phyloP scores from a whole-genome alignment of 2,888 invertebrate species.

The Xylota sylvarum region DNA sequence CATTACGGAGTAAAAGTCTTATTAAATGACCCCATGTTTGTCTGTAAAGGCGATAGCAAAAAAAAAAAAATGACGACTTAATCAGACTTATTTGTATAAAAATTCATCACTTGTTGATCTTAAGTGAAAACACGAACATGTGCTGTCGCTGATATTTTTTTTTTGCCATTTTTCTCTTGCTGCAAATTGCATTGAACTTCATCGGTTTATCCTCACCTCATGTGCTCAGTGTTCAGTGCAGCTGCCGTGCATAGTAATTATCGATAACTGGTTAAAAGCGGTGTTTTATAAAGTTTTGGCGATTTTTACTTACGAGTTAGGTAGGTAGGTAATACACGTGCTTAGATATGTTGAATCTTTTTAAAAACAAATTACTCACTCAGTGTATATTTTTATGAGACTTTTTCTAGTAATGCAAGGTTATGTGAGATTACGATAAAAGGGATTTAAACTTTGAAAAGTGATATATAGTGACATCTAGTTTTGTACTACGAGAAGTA shows the following conservation, averaged over 20 bases:
- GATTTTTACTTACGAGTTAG: not conserved
- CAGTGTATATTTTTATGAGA: not conserved
- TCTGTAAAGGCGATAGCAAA: constrained; percentile 1
- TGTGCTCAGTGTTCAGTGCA: constrained; percentile 4
- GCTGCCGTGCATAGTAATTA: constrained; percentile 18
- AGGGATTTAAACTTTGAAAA: too few species aligned
- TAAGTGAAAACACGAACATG: constrained; percentile 15
- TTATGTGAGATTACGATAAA: too few species aligned
- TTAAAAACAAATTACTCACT: not conserved
- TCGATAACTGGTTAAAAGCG: constrained; percentile 29
- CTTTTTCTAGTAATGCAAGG: not conserved
- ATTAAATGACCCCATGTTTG: constrained; percentile 24
- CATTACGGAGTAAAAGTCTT: constrained; percentile 14
- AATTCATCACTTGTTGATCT: constrained; percentile 9
- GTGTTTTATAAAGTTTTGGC: constrained; percentile 5
- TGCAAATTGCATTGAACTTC: constrained; percentile 27
- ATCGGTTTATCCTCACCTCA: constrained; percentile 13
- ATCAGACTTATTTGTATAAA: constrained; percentile 3
- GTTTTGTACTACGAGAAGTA: too few species aligned
- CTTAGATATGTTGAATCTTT: not conserved
- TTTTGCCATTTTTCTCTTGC: constrained; percentile 6
- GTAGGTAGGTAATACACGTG: constrained; percentile 11
- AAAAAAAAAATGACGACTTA: constrained; percentile 11
- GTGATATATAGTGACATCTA: too few species aligned
- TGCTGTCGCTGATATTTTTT: constrained; percentile 16